A percentile compares a stretch with the other conserved stretches of the same genome.
These are phyloP conservation scores for Myotis pilosus DNA, from an alignment of 2,797 vertebrate species.

Conservation along the genomic window DNA sequence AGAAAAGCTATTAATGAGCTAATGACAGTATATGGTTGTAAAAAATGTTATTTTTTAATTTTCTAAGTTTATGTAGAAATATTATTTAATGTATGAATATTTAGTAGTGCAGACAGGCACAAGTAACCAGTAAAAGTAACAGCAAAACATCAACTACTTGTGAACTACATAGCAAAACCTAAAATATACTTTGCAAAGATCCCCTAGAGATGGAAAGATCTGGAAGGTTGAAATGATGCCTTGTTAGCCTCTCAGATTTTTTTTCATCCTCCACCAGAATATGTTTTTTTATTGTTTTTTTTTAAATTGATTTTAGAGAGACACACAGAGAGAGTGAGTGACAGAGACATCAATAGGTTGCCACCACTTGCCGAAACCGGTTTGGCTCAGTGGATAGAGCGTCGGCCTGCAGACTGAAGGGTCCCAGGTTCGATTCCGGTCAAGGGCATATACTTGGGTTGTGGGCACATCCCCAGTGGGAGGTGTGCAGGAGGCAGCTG, in stretches of 20 bases:
- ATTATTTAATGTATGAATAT: not conserved
- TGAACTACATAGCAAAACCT: not conserved
- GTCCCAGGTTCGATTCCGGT: too few relatives aligned
- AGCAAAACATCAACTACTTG: slow-evolving; percentile 20
- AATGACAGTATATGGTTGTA: not conserved
- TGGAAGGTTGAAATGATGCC: not conserved
- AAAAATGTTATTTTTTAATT: not conserved
- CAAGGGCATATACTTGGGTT: too few relatives aligned
- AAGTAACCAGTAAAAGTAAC: not conserved
- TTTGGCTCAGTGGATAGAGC: too few relatives aligned
- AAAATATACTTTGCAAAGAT: not conserved
- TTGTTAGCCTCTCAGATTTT: not conserved
- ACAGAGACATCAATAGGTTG: not conserved
- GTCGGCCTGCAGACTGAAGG: too few relatives aligned
- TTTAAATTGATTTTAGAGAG: not conserved
- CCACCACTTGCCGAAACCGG: too few relatives aligned
- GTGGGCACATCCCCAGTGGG: too few relatives aligned
- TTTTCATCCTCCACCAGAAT: not conserved
- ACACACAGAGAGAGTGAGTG: not conserved
- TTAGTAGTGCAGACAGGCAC: not conserved
- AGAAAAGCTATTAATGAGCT: not conserved
- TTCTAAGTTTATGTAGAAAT: not conserved
- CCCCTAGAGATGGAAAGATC: not conserved
- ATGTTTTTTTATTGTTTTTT: too few relatives aligned
- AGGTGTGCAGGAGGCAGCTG: too few relatives aligned